Conservation (phyloP, 2,797 vertebrate genomes). For the Silurus lanzhouensis region DNA sequence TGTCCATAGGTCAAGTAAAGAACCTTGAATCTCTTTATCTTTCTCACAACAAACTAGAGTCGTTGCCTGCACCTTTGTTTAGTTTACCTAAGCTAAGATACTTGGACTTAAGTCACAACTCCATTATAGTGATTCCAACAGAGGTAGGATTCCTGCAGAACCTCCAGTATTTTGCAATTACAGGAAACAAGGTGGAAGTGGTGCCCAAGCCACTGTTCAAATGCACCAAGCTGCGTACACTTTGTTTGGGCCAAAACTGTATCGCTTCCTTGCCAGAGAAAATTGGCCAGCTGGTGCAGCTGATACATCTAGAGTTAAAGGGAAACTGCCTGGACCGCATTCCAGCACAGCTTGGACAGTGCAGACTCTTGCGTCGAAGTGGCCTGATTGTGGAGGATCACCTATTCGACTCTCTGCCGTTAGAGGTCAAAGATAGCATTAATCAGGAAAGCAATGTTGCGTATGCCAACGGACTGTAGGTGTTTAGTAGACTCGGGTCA, state of each 20-base stretch:
- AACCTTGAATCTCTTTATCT: conserved; percentile 94
- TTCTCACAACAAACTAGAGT: conserved; percentile 96
- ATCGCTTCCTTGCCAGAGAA: conserved; percentile 89
- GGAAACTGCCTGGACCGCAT: conserved; percentile 96
- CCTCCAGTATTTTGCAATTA: conserved; percentile 91
- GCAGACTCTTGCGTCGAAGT: conserved; percentile 86
- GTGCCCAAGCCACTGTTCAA: conserved; percentile 97
- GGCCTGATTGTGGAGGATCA: conserved; percentile 93
- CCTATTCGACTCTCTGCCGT: conserved; percentile 92
- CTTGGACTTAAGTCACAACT: conserved; percentile 93
- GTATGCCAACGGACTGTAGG: conserved; percentile 87
- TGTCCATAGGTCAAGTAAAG: conserved; percentile 93
- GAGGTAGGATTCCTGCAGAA: conserved; percentile 93
- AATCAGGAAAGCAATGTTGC: conserved; percentile 86
- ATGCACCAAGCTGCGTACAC: conserved; percentile 90
- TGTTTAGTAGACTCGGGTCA: conserved; percentile 27
- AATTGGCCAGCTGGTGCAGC: conserved; percentile 84
- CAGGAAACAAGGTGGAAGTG: conserved; percentile 90
- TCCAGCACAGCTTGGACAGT: conserved; percentile 87
- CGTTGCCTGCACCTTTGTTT: conserved; percentile 87
- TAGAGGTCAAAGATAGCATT: conserved; percentile 91
- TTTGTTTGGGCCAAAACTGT: conserved; percentile 92
- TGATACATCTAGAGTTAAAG: conserved; percentile 93
- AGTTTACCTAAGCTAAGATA: conserved; percentile 92
- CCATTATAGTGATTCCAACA: conserved; percentile 82